A percentile compares a stretch with the other conserved stretches of the same genome.
Evolutionary conservation across 2,113 vertebrate species (phyloP).

Genomic region (Ibidorhyncha struthersii): DNA sequence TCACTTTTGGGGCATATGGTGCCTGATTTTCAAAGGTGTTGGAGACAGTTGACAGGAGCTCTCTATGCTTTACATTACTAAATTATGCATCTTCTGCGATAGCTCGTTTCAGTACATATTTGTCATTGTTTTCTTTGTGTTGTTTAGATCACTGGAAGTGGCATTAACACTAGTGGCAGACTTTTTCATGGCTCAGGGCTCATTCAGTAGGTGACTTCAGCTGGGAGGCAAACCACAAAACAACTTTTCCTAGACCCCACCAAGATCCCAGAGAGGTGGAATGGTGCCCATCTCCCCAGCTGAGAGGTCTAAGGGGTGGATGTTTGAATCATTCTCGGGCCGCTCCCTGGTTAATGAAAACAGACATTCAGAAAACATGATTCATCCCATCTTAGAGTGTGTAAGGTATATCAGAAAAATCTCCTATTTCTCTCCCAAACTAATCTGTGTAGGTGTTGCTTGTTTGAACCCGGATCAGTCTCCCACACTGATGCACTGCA

Average conservation of each 20-base stretch:
- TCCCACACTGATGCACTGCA: background rate
- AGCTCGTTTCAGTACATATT: background rate
- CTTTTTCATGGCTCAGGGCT: background rate
- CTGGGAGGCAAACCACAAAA: background rate
- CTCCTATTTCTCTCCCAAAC: background rate
- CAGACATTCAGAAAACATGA: background rate
- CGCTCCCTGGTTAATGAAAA: background rate
- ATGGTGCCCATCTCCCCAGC: background rate
- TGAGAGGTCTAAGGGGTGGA: background rate
- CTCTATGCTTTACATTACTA: background rate
- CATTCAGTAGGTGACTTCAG: background rate
- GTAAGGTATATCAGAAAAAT: background rate
- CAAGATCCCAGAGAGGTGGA: background rate
- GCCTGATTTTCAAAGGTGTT: constrained; percentile 22
- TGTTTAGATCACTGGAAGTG: background rate
- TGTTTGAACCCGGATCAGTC: background rate
- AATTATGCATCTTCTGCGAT: background rate
- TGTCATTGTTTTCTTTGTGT: background rate
- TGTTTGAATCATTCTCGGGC: background rate
- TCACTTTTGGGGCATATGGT: background rate
- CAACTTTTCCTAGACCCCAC: background rate
- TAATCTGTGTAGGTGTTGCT: background rate
- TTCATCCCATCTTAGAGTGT: background rate
- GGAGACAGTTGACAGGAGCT: background rate
- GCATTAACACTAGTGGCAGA: background rate